phyloP scores from a whole-genome alignment of 1,140 invertebrate genomes.

The Conus ventricosus region DNA sequence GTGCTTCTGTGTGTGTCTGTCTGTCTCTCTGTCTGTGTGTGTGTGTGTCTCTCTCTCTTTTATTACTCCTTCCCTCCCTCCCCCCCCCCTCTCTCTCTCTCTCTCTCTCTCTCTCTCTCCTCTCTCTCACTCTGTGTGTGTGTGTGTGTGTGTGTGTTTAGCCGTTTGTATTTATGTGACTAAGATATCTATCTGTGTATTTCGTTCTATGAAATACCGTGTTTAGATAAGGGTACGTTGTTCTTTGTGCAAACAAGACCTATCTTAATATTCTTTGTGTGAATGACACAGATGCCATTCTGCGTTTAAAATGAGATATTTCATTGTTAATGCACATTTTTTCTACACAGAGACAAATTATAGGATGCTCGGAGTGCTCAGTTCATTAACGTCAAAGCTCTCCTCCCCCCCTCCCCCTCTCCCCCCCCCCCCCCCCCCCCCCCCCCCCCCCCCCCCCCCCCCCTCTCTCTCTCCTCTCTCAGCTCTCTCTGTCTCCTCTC shows the following conservation, averaged over 20 bases:
- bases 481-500: slow-evolving; percentile 13
- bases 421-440: not conserved
- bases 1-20: not conserved
- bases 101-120: too few species aligned
- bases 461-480: slow-evolving; percentile 12
- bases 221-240: not conserved
- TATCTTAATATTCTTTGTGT: not conserved
- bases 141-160: not conserved
- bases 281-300: too few species aligned
- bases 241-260: not conserved
- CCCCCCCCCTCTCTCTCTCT: too few species aligned
- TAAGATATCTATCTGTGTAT: not conserved
- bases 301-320: too few species aligned
- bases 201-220: not conserved
- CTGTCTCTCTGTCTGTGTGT: not conserved
- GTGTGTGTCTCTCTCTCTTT: not conserved
- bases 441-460: not conserved
- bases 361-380: too few species aligned
- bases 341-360: too few species aligned
- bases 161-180: not conserved
- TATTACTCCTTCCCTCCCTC: too few species aligned
- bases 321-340: too few species aligned
- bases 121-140: not conserved
- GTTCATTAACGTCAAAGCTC: too few species aligned
- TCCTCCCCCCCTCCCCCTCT: not conserved